Percentiles rank a stretch among this genome's conserved stretches.
Conservation (phyloP, 2,797 vertebrate species). For the Takifugu ocellatus region DNA sequence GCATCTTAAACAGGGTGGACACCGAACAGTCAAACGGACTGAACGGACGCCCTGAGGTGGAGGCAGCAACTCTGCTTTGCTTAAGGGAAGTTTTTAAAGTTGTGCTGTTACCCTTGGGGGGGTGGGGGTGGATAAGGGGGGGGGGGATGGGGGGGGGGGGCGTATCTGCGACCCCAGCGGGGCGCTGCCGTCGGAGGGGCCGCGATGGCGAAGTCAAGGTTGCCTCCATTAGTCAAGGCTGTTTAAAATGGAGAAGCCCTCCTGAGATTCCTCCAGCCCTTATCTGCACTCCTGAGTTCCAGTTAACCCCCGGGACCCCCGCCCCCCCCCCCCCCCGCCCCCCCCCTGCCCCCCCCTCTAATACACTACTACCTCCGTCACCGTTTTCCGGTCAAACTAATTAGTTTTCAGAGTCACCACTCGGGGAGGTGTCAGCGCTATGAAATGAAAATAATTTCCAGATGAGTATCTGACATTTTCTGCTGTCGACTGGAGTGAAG, state of each 20-base stretch:
- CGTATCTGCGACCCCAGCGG: constrained; percentile 27
- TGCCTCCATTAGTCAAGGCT: constrained; percentile 55
- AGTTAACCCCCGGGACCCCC: constrained; percentile 67
- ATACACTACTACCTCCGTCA: constrained; percentile 64
- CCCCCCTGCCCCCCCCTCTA: constrained; percentile 55
- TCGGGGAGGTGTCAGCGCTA: constrained; percentile 65
- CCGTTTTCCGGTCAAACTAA: constrained; percentile 68
- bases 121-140: neutral
- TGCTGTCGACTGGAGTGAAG: constrained; percentile 60
- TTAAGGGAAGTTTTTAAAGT: constrained; percentile 42
- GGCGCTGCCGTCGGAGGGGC: constrained; percentile 30
- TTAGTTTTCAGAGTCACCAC: constrained; percentile 70
- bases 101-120: constrained; percentile 22
- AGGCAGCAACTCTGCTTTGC: too few relatives aligned
- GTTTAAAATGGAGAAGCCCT: constrained; percentile 55
- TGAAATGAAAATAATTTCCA: constrained; percentile 78
- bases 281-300: constrained; percentile 70
- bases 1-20: too few relatives aligned
- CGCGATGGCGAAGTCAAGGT: constrained; percentile 48
- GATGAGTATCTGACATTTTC: constrained; percentile 78
- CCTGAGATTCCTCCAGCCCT: constrained; percentile 50
- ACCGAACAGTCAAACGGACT: too few relatives aligned
- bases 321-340: constrained; percentile 14
- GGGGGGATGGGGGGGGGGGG: too few relatives aligned
- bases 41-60: too few relatives aligned